Percentiles rank a stretch among this genome's conserved stretches.
phyloP scores from a whole-genome alignment of 2,797 vertebrate species.

The Chloroceryle amazona region DNA sequence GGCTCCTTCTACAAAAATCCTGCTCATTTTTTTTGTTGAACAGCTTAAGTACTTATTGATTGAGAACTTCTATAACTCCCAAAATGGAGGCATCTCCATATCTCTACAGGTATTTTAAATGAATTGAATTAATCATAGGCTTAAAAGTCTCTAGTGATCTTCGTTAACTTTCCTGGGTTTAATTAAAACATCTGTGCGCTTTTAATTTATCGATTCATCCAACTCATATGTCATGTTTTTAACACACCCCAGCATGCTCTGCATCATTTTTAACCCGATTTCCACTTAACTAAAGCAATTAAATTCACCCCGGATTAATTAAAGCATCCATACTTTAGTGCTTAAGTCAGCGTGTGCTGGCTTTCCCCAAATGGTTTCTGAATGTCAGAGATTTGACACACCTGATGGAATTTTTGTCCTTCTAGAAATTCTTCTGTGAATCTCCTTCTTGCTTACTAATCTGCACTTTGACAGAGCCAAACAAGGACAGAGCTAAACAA shows the following conservation, averaged over 20 bases:
- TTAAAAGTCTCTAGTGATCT: constrained; percentile 87
- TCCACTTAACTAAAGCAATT: constrained; percentile 91
- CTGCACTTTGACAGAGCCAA: constrained; percentile 48
- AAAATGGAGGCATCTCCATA: constrained; percentile 81
- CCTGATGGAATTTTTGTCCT: constrained; percentile 87
- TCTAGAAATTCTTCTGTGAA: constrained; percentile 78
- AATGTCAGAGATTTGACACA: constrained; percentile 88
- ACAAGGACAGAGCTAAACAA: constrained; percentile 15
- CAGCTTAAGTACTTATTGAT: constrained; percentile 81
- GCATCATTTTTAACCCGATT: constrained; percentile 89
- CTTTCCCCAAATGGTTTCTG: constrained; percentile 85
- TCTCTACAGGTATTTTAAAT: constrained; percentile 89
- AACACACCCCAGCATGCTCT: constrained; percentile 87
- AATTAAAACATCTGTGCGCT: constrained; percentile 91
- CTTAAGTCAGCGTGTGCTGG: constrained; percentile 84
- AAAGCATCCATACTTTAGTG: constrained; percentile 86
- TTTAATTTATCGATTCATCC: constrained; percentile 90
- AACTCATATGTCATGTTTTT: constrained; percentile 90
- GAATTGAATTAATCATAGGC: constrained; percentile 90
- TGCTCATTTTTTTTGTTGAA: constrained; percentile 58
- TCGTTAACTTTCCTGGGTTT: constrained; percentile 87
- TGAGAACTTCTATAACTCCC: constrained; percentile 82
- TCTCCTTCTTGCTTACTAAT: constrained; percentile 70
- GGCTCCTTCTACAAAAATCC: constrained; percentile 59
- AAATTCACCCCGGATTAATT: constrained; percentile 90